Base-by-base conservation (phyloP, 2,113 vertebrate species). In the Cepphus grylle region DNA sequence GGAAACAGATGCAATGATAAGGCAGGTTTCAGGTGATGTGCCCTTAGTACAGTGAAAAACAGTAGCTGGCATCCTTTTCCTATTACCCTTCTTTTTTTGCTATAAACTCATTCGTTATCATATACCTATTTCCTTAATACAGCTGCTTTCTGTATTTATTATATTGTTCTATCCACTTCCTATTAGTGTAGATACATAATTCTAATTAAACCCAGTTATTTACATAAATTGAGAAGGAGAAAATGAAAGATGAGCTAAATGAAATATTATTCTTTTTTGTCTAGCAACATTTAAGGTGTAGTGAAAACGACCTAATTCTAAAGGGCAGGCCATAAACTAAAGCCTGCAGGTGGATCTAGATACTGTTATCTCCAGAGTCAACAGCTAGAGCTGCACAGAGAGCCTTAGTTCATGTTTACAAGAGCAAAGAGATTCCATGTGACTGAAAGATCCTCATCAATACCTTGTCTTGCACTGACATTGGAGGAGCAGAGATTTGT, bases 331-430 rank as follows among this genome's bases (percentile, higher is more conserved):
- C 53, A 53, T 94, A 94, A 93, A 80, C 42, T 72, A 45, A 90
- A 92, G 66, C 74, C 49, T 90, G 40, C 71, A 82, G 78, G 77
- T 83, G 73, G 15, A 40, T 89, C 45, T 85, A 91, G 93, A 70
- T 95, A 94, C 14, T 69, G 36, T 94, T 96, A 96, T 96, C 96
- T 95, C 12, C 42, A 95, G 81, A 93, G 92, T 95, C 94, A 96
- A 93, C 81, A 94, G 49, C 74, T 88, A 85, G 56, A 89, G 36
- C 52, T 74, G 52, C 59, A 20, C 7, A 32, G 66, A 43, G 40
- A 56, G 45, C 62, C 83, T 71, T 55, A 93, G 73, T 32, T 80
- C 43, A 61, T 65, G 65, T 94, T 95, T 87, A 72, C 53, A 87
- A 65, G 25, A 85, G 49, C 58, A 88, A 0, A 5, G 19, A 90